Evolutionary conservation across 2,797 vertebrate species (phyloP).

Genomic region (Semaprochilodus insignis): DNA sequence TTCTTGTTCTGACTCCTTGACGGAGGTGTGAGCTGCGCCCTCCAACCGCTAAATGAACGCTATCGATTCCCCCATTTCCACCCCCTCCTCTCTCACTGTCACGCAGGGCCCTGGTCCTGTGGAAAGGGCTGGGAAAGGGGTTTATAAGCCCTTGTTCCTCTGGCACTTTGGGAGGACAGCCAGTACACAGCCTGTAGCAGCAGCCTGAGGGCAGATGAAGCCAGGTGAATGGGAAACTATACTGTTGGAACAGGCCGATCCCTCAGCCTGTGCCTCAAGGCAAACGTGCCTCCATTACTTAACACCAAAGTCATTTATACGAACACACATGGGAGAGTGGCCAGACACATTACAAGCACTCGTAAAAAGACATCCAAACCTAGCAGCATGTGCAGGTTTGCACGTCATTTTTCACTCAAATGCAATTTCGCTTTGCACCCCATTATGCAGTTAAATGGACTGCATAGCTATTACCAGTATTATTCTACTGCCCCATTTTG

Average conservation of each 20-base stretch:
- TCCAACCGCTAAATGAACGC: constrained; percentile 44
- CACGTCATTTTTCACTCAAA: constrained; percentile 17
- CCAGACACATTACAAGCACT: constrained; percentile 24
- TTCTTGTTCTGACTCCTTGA: constrained; percentile 36
- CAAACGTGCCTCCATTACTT: constrained; percentile 36
- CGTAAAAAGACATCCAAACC: constrained; percentile 22
- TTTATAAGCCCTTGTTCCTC: background rate
- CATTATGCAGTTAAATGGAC: constrained; percentile 39
- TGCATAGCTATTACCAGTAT: constrained; percentile 31
- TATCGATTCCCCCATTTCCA: constrained; percentile 52
- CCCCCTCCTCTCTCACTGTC: constrained; percentile 14
- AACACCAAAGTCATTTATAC: constrained; percentile 47
- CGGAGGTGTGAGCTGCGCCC: constrained; percentile 39
- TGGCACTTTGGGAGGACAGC: constrained; percentile 49
- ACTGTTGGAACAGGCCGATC: background rate
- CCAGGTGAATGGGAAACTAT: constrained; percentile 14
- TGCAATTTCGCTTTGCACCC: constrained; percentile 12
- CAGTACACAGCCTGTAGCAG: constrained; percentile 52
- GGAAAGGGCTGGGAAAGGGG: background rate
- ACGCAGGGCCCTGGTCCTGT: constrained; percentile 5
- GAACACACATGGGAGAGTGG: constrained; percentile 19
- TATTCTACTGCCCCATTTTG: background rate
- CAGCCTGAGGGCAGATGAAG: constrained; percentile 51
- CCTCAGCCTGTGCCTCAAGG: constrained; percentile 25
- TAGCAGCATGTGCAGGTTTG: constrained; percentile 16